phyloP scores from a whole-genome alignment of 2,888 invertebrate genomes.

The Meiosimyza decipiens region DNA sequence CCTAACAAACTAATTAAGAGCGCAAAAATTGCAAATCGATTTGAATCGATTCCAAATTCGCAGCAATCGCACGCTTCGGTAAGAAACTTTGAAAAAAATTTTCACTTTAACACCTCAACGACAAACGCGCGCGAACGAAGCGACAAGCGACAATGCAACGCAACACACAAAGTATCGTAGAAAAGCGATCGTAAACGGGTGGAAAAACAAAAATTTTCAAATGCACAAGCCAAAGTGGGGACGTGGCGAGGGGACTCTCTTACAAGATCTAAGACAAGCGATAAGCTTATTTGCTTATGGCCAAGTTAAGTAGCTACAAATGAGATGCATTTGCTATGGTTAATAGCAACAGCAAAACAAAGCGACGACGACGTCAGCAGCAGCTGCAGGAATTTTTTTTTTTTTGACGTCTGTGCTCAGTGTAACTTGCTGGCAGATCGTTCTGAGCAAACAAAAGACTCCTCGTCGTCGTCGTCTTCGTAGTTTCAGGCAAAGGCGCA shows the following conservation, averaged over 20 bases:
- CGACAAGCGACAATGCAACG: constrained; percentile 4
- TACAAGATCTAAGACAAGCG: constrained; percentile 14
- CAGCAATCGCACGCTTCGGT: constrained; percentile 6
- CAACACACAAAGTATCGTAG: too few species aligned
- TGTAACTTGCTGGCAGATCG: too few species aligned
- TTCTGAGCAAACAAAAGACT: too few species aligned
- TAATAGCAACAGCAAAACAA: background rate
- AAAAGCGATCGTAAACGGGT: too few species aligned
- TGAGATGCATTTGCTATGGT: constrained; percentile 15
- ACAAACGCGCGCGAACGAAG: constrained; percentile 19
- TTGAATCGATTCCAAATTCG: constrained; percentile 17
- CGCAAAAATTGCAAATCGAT: constrained; percentile 29
- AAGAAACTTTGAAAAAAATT: constrained; percentile 19
- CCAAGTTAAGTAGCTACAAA: constrained; percentile 34
- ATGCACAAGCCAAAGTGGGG: background rate
- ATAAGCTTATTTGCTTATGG: constrained; percentile 30
- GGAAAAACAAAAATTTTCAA: too few species aligned
- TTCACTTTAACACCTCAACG: constrained; percentile 27
- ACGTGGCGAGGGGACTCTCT: background rate
- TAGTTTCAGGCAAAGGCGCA: constrained; percentile 1
- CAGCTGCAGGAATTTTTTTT: background rate
- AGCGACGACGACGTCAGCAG: constrained; percentile 12
- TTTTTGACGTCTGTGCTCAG: too few species aligned
- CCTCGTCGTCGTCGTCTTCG: background rate
- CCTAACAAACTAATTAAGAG: constrained; percentile 28